These are phyloP conservation scores for Brienomyrus longianalis DNA, from an alignment of 2,113 vertebrate species.

Conservation along the genomic window DNA sequence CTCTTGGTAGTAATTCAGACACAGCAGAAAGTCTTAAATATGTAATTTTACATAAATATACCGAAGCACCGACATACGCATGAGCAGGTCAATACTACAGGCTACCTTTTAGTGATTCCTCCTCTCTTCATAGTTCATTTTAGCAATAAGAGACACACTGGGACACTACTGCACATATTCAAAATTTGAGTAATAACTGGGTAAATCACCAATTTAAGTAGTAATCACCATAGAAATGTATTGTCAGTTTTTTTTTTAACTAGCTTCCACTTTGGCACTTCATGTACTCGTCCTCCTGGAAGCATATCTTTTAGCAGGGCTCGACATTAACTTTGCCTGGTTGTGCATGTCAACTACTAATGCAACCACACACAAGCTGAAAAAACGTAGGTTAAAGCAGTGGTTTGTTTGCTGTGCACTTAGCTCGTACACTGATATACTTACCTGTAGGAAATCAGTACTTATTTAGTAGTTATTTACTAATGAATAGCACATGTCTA, in stretches of 20 bases:
- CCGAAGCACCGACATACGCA: background rate
- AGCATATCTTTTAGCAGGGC: background rate
- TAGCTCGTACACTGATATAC: background rate
- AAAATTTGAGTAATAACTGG: background rate
- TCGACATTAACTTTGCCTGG: background rate
- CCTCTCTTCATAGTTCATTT: background rate
- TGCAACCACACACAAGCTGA: background rate
- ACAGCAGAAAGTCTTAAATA: constrained; percentile 16
- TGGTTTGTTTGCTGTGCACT: background rate
- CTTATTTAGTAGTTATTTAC: background rate
- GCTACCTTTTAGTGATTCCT: background rate
- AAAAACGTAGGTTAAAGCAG: background rate
- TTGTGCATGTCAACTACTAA: background rate
- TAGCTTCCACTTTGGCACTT: constrained; percentile 5
- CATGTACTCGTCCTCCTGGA: background rate
- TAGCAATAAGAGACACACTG: background rate
- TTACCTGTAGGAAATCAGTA: background rate
- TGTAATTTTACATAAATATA: constrained; percentile 19
- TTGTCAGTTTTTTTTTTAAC: background rate
- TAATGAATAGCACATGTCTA: background rate
- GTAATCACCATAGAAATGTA: background rate
- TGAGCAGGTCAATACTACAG: background rate
- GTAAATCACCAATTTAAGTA: background rate
- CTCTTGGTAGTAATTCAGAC: background rate
- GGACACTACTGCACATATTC: background rate